Evolutionary conservation across 2,113 vertebrate genomes (phyloP).

Genomic region (Triplophysa tibetana): DNA sequence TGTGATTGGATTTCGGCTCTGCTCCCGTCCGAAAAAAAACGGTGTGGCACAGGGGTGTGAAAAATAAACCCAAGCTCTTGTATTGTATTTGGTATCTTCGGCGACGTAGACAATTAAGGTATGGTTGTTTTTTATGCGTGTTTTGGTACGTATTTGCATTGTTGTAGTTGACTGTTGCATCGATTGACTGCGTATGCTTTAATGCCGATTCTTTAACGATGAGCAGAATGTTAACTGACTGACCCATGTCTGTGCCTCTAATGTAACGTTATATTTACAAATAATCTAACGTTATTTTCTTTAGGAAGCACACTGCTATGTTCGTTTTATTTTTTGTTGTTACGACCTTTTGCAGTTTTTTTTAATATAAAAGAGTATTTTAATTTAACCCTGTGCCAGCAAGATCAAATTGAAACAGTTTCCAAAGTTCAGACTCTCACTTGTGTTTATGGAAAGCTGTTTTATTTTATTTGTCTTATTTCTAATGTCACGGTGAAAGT

Average conservation of each 20-base stretch:
- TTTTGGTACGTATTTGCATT: not conserved
- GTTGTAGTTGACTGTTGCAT: not conserved
- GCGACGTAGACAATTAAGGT: not conserved
- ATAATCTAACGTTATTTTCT: too few relatives aligned
- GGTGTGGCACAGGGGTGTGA: conserved; percentile 29
- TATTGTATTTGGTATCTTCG: not conserved
- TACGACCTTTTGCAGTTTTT: too few relatives aligned
- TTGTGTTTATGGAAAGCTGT: too few relatives aligned
- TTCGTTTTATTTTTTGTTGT: too few relatives aligned
- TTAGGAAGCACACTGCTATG: too few relatives aligned
- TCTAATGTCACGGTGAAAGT: not conserved
- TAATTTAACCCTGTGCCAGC: too few relatives aligned
- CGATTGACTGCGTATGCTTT: not conserved
- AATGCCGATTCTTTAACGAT: not conserved
- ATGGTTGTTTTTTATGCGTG: not conserved
- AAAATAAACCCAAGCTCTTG: conserved; percentile 2
- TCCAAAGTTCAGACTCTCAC: not conserved
- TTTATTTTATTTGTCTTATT: too few relatives aligned
- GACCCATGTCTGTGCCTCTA: not conserved
- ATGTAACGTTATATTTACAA: too few relatives aligned
- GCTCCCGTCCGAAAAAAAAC: not conserved
- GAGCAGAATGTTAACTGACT: not conserved
- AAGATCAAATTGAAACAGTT: not conserved
- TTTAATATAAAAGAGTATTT: too few relatives aligned
- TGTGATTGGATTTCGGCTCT: conserved; percentile 30